Conservation (phyloP, 2,797 vertebrate genomes). For the Peromyscus attwateri region DNA sequence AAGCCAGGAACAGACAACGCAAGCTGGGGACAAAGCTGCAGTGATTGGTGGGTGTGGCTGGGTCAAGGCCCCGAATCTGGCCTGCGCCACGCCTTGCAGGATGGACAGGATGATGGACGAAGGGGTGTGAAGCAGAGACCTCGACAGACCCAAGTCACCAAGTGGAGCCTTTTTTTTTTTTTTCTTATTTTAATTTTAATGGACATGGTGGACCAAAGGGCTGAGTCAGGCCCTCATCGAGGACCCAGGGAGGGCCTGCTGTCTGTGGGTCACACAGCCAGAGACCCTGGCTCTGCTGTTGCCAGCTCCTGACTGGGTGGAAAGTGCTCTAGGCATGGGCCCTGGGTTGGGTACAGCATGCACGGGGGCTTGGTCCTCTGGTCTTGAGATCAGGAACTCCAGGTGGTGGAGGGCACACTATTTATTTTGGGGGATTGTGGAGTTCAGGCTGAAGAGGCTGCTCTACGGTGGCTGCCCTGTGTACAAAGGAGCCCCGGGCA, state of each 20-base stretch:
- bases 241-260: slow-evolving; percentile 87
- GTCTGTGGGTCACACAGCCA: slow-evolving; percentile 24
- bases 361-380: slow-evolving; percentile 91
- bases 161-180: slow-evolving; percentile 87
- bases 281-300: slow-evolving; percentile 67
- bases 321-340: slow-evolving; percentile 42
- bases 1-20: slow-evolving; percentile 98
- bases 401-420: slow-evolving; percentile 86
- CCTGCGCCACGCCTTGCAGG: slow-evolving; percentile 68
- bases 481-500: slow-evolving; percentile 85
- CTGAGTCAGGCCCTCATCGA: slow-evolving; percentile 87
- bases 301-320: background rate
- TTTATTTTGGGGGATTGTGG: slow-evolving; percentile 88
- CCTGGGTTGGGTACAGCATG: slow-evolving; percentile 76
- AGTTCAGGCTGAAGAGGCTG: slow-evolving; percentile 77
- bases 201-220: slow-evolving; percentile 91
- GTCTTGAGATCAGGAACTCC: slow-evolving; percentile 76
- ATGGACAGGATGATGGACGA: slow-evolving; percentile 64
- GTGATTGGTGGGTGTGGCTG: slow-evolving; percentile 89
- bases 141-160: slow-evolving; percentile 86
- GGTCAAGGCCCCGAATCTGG: slow-evolving; percentile 77
- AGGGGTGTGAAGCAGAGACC: slow-evolving; percentile 82
- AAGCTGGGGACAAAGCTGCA: slow-evolving; percentile 99
- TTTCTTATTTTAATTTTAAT: slow-evolving; percentile 80
- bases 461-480: slow-evolving; percentile 88